Conservation (phyloP, 2,113 vertebrate genomes). For the Corvus cornix region DNA sequence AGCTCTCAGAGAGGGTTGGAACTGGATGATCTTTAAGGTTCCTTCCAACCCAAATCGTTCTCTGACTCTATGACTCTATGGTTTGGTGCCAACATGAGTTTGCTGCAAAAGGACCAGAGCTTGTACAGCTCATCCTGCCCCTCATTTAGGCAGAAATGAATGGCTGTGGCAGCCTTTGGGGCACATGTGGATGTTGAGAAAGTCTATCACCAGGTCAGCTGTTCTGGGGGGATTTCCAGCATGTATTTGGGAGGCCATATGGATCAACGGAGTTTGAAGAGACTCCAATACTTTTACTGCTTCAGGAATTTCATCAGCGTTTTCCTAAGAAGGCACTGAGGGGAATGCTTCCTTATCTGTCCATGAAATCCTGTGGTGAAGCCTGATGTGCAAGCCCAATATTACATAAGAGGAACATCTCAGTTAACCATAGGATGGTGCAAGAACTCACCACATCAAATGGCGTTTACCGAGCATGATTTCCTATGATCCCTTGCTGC, state of each 20-base stretch:
- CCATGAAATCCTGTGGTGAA: conserved; percentile 29
- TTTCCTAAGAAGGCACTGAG: conserved; percentile 5
- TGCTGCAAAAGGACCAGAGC: neutral
- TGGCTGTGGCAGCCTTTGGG: neutral
- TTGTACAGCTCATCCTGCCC: neutral
- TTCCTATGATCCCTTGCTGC: conserved; percentile 4
- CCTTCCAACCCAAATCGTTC: neutral
- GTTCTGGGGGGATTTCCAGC: conserved; percentile 14
- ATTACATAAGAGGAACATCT: conserved; percentile 20
- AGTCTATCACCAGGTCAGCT: neutral
- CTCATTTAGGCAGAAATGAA: neutral
- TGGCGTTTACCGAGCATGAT: neutral
- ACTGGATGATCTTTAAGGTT: neutral
- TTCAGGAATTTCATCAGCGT: conserved; percentile 27
- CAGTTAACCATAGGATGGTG: conserved; percentile 48
- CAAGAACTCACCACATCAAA: conserved; percentile 64
- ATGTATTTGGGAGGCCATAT: neutral
- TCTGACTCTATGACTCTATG: neutral
- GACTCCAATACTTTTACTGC: neutral
- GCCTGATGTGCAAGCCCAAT: conserved; percentile 18
- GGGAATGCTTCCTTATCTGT: conserved; percentile 51
- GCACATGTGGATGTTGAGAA: neutral
- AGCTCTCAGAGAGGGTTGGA: neutral
- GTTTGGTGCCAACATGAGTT: neutral
- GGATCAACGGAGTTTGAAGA: neutral